Percentiles rank a stretch among this genome's conserved stretches.
These are phyloP conservation scores for Labeo catla DNA, from an alignment of 2,113 vertebrate species.

Conservation along the genomic window DNA sequence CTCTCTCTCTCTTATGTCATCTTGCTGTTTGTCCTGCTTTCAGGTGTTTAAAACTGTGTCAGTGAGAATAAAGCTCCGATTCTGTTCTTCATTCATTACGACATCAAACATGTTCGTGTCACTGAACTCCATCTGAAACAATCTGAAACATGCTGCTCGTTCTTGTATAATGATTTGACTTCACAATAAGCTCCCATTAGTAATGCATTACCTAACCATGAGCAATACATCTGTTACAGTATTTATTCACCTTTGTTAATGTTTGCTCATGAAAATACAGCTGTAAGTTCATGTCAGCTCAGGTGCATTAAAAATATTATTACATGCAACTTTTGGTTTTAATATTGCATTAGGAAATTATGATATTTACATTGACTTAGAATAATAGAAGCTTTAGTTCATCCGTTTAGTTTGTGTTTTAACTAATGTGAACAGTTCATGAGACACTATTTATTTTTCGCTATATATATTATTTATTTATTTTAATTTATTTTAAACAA, in stretches of 20 bases:
- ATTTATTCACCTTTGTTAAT: background rate
- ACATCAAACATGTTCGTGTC: background rate
- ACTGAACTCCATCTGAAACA: background rate
- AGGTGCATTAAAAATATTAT: too few species aligned
- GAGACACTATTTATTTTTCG: too few species aligned
- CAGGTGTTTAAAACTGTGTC: background rate
- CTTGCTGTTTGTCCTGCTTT: background rate
- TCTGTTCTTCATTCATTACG: background rate
- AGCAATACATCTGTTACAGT: background rate
- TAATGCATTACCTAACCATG: background rate
- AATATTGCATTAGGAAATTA: background rate
- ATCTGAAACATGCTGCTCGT: background rate
- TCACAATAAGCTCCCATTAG: background rate
- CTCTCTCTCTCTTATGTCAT: background rate
- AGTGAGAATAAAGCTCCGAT: background rate
- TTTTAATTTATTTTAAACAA: too few species aligned
- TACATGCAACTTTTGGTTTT: background rate
- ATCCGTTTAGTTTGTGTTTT: too few species aligned
- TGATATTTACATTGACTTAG: too few species aligned
- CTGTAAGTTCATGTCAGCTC: too few species aligned
- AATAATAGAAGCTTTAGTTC: too few species aligned
- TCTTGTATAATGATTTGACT: background rate
- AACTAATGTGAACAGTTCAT: too few species aligned
- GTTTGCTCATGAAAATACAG: too few species aligned
- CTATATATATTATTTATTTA: too few species aligned